phyloP scores from a whole-genome alignment of 2,888 invertebrate species.

The Junonia oenone region DNA sequence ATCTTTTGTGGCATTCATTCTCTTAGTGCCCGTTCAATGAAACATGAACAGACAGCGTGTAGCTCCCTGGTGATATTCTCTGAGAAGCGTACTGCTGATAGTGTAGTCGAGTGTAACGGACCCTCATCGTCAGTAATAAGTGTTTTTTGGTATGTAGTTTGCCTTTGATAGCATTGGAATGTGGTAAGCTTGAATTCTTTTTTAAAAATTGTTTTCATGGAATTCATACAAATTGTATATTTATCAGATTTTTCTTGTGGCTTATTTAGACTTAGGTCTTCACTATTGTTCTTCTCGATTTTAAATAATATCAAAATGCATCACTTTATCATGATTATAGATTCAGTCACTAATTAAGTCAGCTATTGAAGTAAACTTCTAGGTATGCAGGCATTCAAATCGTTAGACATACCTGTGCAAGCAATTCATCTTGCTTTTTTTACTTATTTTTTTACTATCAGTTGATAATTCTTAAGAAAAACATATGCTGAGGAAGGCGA shows the following conservation, averaged over 20 bases:
- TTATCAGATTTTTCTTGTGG: slow-evolving; percentile 41
- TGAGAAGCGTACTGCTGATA: slow-evolving; percentile 34
- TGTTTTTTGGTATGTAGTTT: slow-evolving; percentile 45
- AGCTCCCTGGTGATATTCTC: slow-evolving; percentile 61
- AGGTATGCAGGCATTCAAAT: slow-evolving; percentile 32
- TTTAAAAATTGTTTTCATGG: slow-evolving; percentile 50
- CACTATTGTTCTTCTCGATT: slow-evolving; percentile 47
- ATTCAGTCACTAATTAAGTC: slow-evolving; percentile 44
- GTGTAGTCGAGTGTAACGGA: slow-evolving; percentile 31
- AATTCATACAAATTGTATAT: slow-evolving; percentile 37
- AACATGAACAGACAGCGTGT: slow-evolving; percentile 38
- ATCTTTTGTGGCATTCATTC: slow-evolving; percentile 72
- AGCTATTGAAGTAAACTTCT: slow-evolving; percentile 42
- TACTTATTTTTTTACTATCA: slow-evolving; percentile 1
- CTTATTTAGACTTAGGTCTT: slow-evolving; percentile 46
- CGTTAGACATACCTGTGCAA: slow-evolving; percentile 9
- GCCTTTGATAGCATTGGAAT: slow-evolving; percentile 50
- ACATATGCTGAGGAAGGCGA: slow-evolving; percentile 5
- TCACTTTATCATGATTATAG: slow-evolving; percentile 48
- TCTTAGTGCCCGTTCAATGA: slow-evolving; percentile 72
- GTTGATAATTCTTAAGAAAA: neutral
- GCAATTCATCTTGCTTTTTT: neutral
- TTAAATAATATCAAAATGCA: slow-evolving; percentile 44
- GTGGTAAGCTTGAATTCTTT: slow-evolving; percentile 58
- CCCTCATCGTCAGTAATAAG: slow-evolving; percentile 42